These are phyloP conservation scores for Oreochromis aureus DNA, from an alignment of 2,113 vertebrate genomes.

Conservation along the genomic window DNA sequence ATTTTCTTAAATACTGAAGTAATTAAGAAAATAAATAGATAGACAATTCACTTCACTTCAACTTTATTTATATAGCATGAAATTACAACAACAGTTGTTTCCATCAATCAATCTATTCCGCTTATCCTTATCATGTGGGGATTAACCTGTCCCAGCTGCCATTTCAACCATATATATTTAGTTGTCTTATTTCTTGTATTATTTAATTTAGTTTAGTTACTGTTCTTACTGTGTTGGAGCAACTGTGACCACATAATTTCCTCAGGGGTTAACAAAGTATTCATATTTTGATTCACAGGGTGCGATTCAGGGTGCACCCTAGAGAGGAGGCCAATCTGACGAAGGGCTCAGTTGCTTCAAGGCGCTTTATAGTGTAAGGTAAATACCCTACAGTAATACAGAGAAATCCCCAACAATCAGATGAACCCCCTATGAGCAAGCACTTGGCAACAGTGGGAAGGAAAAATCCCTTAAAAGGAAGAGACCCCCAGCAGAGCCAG, in stretches of 20 bases:
- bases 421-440: not conserved
- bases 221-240: not conserved
- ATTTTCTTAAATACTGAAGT: not conserved
- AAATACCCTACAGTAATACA: not conserved
- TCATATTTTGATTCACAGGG: not conserved
- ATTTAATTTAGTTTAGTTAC: not conserved
- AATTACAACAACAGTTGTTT: not conserved
- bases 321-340: not conserved
- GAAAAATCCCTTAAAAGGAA: not conserved
- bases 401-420: not conserved
- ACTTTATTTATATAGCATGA: not conserved
- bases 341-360: not conserved
- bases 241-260: not conserved
- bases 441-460: not conserved
- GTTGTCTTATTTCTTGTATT: not conserved
- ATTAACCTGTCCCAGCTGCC: not conserved
- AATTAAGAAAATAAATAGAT: not conserved
- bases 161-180: not conserved
- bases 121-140: not conserved
- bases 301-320: not conserved
- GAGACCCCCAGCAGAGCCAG: not conserved
- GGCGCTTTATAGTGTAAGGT: not conserved
- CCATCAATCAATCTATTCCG: not conserved
- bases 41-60: not conserved
- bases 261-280: not conserved